Conservation (phyloP, 2,797 vertebrate species). For the Buphagus erythrorhynchus region DNA sequence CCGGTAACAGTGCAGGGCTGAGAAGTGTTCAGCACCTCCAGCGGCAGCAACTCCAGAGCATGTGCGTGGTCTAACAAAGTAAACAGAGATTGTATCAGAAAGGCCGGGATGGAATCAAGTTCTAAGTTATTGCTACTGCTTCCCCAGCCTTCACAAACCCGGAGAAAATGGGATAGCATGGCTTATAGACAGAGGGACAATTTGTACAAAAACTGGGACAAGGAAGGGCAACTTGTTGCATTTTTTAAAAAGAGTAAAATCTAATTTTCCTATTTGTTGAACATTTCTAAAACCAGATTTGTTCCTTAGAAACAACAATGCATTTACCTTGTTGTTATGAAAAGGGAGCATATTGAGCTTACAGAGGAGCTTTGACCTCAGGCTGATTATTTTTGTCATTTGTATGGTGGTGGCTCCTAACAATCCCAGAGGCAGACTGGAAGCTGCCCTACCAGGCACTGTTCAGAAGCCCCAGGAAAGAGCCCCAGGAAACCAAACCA, state of each 20-base stretch:
- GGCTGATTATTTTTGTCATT: not conserved
- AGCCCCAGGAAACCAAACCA: not conserved
- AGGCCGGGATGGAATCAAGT: accelerated
- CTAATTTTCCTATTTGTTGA: not conserved
- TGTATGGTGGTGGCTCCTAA: not conserved
- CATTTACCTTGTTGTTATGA: not conserved
- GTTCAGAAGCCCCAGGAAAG: not conserved
- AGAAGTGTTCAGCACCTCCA: not conserved
- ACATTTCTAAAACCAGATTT: not conserved
- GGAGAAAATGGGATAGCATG: not conserved
- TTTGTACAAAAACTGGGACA: not conserved
- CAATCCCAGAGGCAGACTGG: not conserved
- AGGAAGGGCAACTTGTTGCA: not conserved
- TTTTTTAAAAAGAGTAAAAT: not conserved
- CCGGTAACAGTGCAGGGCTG: not conserved
- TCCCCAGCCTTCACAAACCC: not conserved
- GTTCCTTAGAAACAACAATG: not conserved
- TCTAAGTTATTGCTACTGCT: not conserved
- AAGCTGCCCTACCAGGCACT: not conserved
- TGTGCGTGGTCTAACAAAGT: not conserved
- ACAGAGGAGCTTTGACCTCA: not conserved
- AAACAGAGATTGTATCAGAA: not conserved
- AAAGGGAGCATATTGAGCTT: not conserved
- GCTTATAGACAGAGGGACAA: not conserved
- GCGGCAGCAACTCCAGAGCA: not conserved